These are phyloP conservation scores for Lagopus muta DNA, from an alignment of 2,113 vertebrate species.

Conservation along the genomic window DNA sequence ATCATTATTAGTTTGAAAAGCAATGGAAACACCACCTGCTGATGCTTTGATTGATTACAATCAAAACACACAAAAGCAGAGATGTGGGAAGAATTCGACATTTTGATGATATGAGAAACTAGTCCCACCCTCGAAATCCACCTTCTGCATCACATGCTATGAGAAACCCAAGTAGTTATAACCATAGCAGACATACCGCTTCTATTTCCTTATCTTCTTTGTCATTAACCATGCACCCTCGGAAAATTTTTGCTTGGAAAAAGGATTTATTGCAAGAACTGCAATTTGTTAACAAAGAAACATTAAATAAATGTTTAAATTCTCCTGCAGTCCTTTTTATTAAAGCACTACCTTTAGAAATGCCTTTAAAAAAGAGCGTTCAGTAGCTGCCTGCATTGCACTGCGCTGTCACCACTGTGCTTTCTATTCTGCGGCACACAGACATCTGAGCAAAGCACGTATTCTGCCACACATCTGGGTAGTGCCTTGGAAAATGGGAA, in stretches of 20 bases:
- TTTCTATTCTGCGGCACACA: neutral
- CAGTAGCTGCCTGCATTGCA: neutral
- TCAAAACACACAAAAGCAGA: neutral
- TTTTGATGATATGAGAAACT: neutral
- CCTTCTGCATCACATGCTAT: neutral
- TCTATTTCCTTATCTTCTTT: neutral
- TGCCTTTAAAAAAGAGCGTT: neutral
- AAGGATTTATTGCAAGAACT: neutral
- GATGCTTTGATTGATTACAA: neutral
- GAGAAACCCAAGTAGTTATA: neutral
- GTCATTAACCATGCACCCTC: neutral
- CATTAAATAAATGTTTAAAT: neutral
- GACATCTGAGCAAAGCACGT: neutral
- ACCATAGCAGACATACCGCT: neutral
- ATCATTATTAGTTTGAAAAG: neutral
- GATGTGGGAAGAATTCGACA: fast-evolving
- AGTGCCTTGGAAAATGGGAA: neutral
- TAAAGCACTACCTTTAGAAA: neutral
- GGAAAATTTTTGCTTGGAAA: neutral
- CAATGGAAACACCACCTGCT: neutral
- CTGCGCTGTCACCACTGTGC: neutral
- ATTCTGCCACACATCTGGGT: neutral
- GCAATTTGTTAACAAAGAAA: neutral
- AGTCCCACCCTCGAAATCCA: neutral
- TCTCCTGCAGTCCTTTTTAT: neutral